Conservation (phyloP, 2,888 invertebrate genomes). For the Agriopis aurantiaria region DNA sequence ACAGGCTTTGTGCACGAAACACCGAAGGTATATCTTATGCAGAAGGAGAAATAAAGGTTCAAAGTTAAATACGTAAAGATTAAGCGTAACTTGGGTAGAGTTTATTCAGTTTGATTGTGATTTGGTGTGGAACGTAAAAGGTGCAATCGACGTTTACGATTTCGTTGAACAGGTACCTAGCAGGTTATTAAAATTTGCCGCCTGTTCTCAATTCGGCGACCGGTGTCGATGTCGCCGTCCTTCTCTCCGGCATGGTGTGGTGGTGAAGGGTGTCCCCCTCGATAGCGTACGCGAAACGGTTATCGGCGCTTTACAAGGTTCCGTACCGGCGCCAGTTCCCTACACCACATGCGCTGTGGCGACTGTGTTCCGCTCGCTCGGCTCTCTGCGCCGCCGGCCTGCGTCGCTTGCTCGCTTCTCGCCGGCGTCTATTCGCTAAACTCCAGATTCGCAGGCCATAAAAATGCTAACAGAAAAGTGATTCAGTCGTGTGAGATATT, state of each 20-base stretch:
- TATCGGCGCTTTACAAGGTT: slow-evolving; percentile 31
- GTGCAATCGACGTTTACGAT: slow-evolving; percentile 36
- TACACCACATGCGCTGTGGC: slow-evolving; percentile 71
- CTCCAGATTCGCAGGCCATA: slow-evolving; percentile 72
- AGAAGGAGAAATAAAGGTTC: slow-evolving; percentile 4
- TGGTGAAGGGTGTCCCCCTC: slow-evolving; percentile 51
- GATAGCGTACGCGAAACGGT: slow-evolving; percentile 33
- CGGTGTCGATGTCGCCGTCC: slow-evolving; percentile 46
- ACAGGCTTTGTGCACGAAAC: neutral
- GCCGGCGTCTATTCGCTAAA: slow-evolving; percentile 62
- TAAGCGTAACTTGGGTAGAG: slow-evolving; percentile 6
- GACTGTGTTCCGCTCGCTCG: slow-evolving; percentile 55
- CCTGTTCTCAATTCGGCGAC: slow-evolving; percentile 43
- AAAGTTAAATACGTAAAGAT: slow-evolving; percentile 18
- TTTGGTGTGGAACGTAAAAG: slow-evolving; percentile 20
- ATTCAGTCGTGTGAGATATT: slow-evolving; percentile 74
- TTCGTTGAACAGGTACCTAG: slow-evolving; percentile 32
- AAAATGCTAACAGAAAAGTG: slow-evolving; percentile 76
- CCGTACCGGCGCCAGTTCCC: slow-evolving; percentile 46
- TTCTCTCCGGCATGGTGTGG: slow-evolving; percentile 41
- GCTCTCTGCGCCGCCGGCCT: slow-evolving; percentile 52
- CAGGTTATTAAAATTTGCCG: slow-evolving; percentile 44
- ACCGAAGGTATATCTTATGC: slow-evolving; percentile 3
- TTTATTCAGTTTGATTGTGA: slow-evolving; percentile 17
- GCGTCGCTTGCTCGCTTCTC: slow-evolving; percentile 55